Evolutionary conservation across 2,888 invertebrate genomes (phyloP).

Genomic region (Myopa tessellatipennis): DNA sequence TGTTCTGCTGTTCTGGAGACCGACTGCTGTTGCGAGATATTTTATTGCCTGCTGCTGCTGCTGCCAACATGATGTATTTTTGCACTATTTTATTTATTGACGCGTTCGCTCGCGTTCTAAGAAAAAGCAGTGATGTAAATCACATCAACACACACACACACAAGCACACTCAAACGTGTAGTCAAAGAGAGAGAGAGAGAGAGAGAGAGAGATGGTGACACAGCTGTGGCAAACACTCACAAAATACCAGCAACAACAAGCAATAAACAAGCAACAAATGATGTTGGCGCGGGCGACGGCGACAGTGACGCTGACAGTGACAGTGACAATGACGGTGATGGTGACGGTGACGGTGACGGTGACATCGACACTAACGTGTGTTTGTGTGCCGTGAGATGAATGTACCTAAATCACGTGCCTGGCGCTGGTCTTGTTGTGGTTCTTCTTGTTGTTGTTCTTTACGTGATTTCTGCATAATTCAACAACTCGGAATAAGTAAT

Average conservation of each 20-base stretch:
- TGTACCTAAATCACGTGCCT: slow-evolving; percentile 35
- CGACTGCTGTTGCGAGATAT: slow-evolving; percentile 6
- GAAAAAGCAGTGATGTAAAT: slow-evolving; percentile 22
- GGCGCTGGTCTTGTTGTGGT: slow-evolving; percentile 7
- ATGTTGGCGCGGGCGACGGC: not conserved
- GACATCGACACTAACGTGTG: slow-evolving; percentile 11
- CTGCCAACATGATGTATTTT: slow-evolving; percentile 25
- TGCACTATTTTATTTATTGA: slow-evolving; percentile 25
- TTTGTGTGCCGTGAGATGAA: slow-evolving; percentile 34
- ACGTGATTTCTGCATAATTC: slow-evolving; percentile 51
- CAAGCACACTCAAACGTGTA: not conserved
- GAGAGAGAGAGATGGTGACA: not conserved
- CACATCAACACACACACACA: slow-evolving; percentile 13
- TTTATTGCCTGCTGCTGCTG: slow-evolving; percentile 46
- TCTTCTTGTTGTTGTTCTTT: slow-evolving; percentile 43
- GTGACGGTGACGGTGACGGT: not conserved
- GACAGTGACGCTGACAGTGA: no score
- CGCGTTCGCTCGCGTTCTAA: not conserved
- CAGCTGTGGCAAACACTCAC: not conserved
- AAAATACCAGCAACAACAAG: not conserved
- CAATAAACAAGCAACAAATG: not conserved
- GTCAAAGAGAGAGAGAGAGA: not conserved
- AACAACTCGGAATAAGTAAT: slow-evolving; percentile 36
- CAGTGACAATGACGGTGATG: no score
- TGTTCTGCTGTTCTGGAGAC: not conserved